Evolutionary conservation across 1,140 invertebrate species (phyloP).

Genomic region (Pseudomyrmex cubaensis): DNA sequence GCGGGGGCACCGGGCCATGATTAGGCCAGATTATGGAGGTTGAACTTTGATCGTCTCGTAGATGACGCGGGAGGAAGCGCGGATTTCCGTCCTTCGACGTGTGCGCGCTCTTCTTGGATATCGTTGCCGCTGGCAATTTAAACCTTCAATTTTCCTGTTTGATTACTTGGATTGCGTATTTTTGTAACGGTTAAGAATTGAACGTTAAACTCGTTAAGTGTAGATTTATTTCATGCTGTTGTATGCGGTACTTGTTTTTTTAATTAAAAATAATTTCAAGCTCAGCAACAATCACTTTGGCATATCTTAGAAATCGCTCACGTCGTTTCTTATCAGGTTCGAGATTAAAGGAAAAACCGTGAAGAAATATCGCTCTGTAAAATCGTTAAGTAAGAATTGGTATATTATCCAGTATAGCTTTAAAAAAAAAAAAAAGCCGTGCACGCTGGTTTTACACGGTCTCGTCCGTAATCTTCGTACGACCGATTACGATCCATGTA

Average conservation of each 20-base stretch:
- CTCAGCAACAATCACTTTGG: conserved; percentile 5
- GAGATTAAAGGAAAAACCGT: not conserved
- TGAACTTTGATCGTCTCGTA: conserved; percentile 75
- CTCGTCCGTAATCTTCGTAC: conserved; percentile 51
- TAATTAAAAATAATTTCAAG: not conserved
- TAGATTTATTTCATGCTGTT: too few relatives aligned
- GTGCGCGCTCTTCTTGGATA: not conserved
- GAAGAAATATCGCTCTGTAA: conserved; percentile 39
- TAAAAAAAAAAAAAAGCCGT: conserved; percentile 60
- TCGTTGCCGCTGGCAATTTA: conserved; percentile 25
- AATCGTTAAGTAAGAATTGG: conserved; percentile 75
- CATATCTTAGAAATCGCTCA: not conserved
- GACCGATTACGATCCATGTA: conserved; percentile 69
- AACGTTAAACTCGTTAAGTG: too few relatives aligned
- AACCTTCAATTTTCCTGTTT: conserved; percentile 25
- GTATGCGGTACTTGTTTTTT: too few relatives aligned
- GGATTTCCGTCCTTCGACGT: conserved; percentile 53
- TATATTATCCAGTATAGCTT: conserved; percentile 43
- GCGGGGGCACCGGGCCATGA: conserved; percentile 74
- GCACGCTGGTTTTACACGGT: conserved; percentile 23
- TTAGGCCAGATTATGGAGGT: conserved; percentile 75
- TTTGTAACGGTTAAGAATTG: too few relatives aligned
- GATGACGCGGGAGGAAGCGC: conserved; percentile 56
- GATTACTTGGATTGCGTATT: not conserved
- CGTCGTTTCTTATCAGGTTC: not conserved